These are phyloP conservation scores for Otus sunia DNA, from an alignment of 2,113 vertebrate genomes.

Conservation along the genomic window DNA sequence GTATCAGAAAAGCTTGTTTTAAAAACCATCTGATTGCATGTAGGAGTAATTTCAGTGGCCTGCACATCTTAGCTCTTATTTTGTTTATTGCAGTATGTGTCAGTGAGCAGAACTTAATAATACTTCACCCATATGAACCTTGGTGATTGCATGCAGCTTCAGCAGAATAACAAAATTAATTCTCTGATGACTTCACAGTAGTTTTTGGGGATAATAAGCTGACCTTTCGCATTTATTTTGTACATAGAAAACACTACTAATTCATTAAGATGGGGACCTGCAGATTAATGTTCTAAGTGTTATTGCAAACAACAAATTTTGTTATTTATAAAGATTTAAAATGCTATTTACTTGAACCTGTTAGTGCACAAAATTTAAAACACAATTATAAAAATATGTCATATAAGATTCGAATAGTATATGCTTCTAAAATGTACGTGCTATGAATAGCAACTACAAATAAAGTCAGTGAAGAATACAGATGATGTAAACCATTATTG, in stretches of 20 bases:
- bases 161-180: constrained; percentile 48
- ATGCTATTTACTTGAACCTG: background rate
- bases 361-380: background rate
- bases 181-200: constrained; percentile 19
- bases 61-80: background rate
- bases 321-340: background rate
- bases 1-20: background rate
- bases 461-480: background rate
- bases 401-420: background rate
- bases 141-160: constrained; percentile 22
- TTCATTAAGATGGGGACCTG: background rate
- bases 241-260: background rate
- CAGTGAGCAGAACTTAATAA: constrained; percentile 38
- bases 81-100: background rate
- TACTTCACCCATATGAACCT: constrained; percentile 27
- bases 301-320: background rate
- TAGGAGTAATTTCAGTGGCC: background rate
- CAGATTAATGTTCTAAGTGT: background rate
- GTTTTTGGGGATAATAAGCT: constrained; percentile 10
- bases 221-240: constrained; percentile 6
- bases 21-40: background rate
- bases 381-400: background rate
- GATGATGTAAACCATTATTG: background rate
- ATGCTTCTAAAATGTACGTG: background rate
- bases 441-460: background rate